Evolutionary conservation across 2,888 invertebrate species (phyloP).

Genomic region (Dynastes tityus): DNA sequence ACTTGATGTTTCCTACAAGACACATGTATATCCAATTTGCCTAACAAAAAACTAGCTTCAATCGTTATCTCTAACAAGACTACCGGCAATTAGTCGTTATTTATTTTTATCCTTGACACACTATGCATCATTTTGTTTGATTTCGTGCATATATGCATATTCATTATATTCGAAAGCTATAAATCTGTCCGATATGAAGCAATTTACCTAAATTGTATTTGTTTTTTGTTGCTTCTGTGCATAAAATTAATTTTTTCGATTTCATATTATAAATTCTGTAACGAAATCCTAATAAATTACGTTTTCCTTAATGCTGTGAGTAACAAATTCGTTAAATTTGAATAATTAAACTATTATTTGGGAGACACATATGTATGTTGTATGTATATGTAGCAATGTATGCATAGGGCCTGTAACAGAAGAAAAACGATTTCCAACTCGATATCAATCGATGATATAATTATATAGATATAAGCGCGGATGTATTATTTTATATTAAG

Average conservation of each 20-base stretch:
- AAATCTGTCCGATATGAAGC: slow-evolving; percentile 1
- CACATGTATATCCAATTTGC: not conserved
- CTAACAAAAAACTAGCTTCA: not conserved
- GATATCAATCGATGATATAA: slow-evolving; percentile 21
- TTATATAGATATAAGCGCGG: slow-evolving; percentile 34
- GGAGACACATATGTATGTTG: not conserved
- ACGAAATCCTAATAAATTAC: slow-evolving; percentile 7
- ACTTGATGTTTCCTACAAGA: not conserved
- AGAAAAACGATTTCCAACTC: slow-evolving; percentile 1
- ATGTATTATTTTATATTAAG: slow-evolving; percentile 28
- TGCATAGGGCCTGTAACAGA: not conserved
- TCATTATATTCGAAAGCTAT: not conserved
- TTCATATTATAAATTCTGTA: not conserved
- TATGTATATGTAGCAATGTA: not conserved
- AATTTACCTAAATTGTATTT: not conserved
- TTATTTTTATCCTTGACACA: slow-evolving; percentile 33
- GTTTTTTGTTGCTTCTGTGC: not conserved
- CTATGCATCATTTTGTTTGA: not conserved
- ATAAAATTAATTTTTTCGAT: not conserved
- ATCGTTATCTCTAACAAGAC: slow-evolving; percentile 4
- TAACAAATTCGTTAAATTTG: not conserved
- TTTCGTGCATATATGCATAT: not conserved
- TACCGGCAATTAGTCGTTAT: slow-evolving; percentile 7
- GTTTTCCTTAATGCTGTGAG: not conserved
- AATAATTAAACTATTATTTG: not conserved